Conservation (phyloP, 2,797 vertebrate species). For the Pyrocephalus nanus region DNA sequence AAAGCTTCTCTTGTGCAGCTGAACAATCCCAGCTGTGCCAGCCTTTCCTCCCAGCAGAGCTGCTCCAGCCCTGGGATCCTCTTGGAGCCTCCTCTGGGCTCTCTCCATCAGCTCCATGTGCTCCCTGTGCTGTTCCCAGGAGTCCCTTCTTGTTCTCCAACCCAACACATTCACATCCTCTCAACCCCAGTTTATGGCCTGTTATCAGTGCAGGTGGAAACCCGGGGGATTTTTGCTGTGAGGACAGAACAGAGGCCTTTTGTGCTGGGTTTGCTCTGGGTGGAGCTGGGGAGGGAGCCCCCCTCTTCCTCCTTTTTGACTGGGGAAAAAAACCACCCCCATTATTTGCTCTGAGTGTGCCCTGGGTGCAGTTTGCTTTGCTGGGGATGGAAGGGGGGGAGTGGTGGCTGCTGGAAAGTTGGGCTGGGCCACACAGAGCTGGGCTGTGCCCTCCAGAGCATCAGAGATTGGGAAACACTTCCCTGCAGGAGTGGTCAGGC, state of each 20-base stretch:
- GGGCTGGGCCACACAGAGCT: neutral
- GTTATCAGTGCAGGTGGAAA: neutral
- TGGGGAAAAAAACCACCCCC: rapidly evolving
- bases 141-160: neutral
- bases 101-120: neutral
- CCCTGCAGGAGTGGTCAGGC: rapidly evolving
- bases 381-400: neutral
- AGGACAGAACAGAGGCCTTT: constrained; percentile 9
- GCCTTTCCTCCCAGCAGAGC: neutral
- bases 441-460: neutral
- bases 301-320: neutral
- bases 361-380: neutral
- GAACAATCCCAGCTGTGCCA: neutral
- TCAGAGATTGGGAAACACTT: rapidly evolving
- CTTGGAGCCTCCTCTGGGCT: neutral
- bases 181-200: neutral
- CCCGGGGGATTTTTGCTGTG: neutral
- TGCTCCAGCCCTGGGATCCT: neutral
- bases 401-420: neutral
- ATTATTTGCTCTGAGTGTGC: neutral
- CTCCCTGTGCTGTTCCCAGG: neutral
- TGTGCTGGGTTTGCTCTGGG: constrained; percentile 17
- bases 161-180: neutral
- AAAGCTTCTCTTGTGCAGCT: neutral
- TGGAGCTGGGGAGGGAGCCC: neutral